Percentiles rank a stretch among this genome's conserved stretches.
Evolutionary conservation across 2,888 invertebrate species (phyloP).

Genomic region (Tuta absoluta): DNA sequence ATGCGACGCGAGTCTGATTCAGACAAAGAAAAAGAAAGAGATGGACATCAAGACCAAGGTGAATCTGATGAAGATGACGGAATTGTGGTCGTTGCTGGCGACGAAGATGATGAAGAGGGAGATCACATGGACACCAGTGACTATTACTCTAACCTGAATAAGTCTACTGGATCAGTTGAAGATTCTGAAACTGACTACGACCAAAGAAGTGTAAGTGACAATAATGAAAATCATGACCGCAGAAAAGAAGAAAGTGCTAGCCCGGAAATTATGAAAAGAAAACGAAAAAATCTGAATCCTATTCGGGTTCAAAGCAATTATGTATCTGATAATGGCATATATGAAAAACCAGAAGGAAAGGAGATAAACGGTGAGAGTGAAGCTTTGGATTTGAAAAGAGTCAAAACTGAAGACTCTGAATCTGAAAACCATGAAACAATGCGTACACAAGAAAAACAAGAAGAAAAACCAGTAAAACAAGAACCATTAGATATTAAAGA

Average conservation of each 20-base stretch:
- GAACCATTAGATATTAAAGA: slow-evolving; percentile 54
- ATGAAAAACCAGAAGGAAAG: slow-evolving; percentile 48
- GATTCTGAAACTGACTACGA: slow-evolving; percentile 74
- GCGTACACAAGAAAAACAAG: slow-evolving; percentile 38
- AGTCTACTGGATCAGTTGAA: slow-evolving; percentile 66
- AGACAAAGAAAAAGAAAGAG: slow-evolving; percentile 78
- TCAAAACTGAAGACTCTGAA: slow-evolving; percentile 58
- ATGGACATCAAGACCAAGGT: slow-evolving; percentile 75
- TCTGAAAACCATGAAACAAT: slow-evolving; percentile 37
- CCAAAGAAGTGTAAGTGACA: slow-evolving; percentile 70
- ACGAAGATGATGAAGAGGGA: slow-evolving; percentile 86
- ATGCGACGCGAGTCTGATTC: slow-evolving; percentile 66
- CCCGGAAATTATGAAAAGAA: slow-evolving; percentile 87
- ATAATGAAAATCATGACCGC: slow-evolving; percentile 60
- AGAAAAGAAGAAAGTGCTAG: slow-evolving; percentile 76
- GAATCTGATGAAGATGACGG: slow-evolving; percentile 88
- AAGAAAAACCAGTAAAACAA: slow-evolving; percentile 59
- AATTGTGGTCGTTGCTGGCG: slow-evolving; percentile 90
- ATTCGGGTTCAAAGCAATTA: slow-evolving; percentile 85
- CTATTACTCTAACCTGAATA: slow-evolving; percentile 68
- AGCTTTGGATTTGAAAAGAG: slow-evolving; percentile 63
- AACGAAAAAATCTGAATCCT: slow-evolving; percentile 94
- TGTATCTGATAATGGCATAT: slow-evolving; percentile 45
- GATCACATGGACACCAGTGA: slow-evolving; percentile 78
- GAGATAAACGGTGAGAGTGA: slow-evolving; percentile 51